These are phyloP conservation scores for Thera obeliscata DNA, from an alignment of 2,888 invertebrate genomes.

Conservation along the genomic window DNA sequence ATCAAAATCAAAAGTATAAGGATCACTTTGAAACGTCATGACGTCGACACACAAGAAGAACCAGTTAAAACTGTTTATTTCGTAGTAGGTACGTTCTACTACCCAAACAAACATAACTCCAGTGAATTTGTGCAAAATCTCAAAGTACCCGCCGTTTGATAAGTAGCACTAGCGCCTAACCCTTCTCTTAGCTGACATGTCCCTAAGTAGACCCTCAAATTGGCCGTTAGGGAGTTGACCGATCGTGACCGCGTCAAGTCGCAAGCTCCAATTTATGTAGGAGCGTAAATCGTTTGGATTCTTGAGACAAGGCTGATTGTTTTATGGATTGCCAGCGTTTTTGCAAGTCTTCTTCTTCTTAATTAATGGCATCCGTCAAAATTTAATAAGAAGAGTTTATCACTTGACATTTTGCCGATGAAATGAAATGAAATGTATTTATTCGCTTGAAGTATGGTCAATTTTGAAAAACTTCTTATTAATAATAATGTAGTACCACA, in stretches of 20 bases:
- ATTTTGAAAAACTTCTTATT: no score
- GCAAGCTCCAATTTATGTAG: conserved; percentile 28
- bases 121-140: conserved; percentile 8
- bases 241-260: conserved; percentile 34
- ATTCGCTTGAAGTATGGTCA: no score
- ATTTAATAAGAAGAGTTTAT: no score
- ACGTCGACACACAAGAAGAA: background rate
- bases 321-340: conserved; percentile 3
- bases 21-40: no score
- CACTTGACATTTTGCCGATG: no score
- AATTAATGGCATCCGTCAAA: no score
- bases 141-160: conserved; percentile 16
- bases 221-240: conserved; percentile 53
- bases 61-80: no score
- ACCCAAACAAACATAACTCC: conserved; percentile 11
- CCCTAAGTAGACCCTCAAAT: conserved; percentile 49
- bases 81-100: no score
- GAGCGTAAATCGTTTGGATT: conserved; percentile 26
- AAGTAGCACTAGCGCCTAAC: conserved; percentile 37
- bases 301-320: conserved; percentile 17
- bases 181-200: conserved; percentile 57
- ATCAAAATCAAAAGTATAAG: no score
- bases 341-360: no score
- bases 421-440: no score
- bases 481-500: no score